Percentiles rank a stretch among this genome's conserved stretches.
phyloP scores from a whole-genome alignment of 92 coral and sea anemone genomes.

The Heteractis magnifica region DNA sequence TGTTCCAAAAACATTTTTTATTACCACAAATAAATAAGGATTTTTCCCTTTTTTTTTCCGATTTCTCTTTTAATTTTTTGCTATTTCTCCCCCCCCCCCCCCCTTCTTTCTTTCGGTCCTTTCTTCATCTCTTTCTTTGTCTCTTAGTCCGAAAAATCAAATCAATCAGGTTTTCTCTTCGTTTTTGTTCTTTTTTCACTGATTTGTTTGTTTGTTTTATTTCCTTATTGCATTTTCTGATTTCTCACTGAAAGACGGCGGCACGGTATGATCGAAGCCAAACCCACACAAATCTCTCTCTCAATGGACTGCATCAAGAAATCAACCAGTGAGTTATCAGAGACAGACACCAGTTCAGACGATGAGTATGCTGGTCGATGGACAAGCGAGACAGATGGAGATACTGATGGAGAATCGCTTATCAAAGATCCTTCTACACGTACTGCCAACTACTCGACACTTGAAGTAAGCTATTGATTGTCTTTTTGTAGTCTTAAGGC shows the following conservation, averaged over 20 bases:
- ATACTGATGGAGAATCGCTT: constrained; percentile 65
- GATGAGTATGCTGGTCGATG: constrained; percentile 29
- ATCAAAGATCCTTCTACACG: constrained; percentile 19
- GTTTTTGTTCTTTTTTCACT: too few species aligned
- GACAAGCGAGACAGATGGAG: constrained; percentile 61
- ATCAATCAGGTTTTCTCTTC: neutral
- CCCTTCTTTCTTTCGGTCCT: neutral
- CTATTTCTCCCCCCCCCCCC: neutral
- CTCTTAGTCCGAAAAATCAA: too few species aligned
- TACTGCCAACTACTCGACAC: neutral
- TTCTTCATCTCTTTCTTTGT: too few species aligned
- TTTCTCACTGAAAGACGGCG: constrained; percentile 33
- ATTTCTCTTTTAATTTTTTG: neutral
- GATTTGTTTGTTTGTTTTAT: neutral
- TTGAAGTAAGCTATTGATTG: neutral
- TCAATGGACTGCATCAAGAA: constrained; percentile 43
- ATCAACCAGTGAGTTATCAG: constrained; percentile 51
- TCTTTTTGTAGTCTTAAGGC: neutral
- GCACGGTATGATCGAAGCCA: constrained; percentile 37
- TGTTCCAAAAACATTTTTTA: neutral
- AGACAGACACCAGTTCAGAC: constrained; percentile 30
- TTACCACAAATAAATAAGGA: too few species aligned
- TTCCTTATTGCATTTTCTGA: neutral
- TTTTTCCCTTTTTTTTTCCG: neutral
- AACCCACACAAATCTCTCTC: constrained; percentile 66